A percentile compares a stretch with the other conserved stretches of the same genome.
phyloP scores from a whole-genome alignment of 2,797 vertebrate species.

The Takifugu rubripes region DNA sequence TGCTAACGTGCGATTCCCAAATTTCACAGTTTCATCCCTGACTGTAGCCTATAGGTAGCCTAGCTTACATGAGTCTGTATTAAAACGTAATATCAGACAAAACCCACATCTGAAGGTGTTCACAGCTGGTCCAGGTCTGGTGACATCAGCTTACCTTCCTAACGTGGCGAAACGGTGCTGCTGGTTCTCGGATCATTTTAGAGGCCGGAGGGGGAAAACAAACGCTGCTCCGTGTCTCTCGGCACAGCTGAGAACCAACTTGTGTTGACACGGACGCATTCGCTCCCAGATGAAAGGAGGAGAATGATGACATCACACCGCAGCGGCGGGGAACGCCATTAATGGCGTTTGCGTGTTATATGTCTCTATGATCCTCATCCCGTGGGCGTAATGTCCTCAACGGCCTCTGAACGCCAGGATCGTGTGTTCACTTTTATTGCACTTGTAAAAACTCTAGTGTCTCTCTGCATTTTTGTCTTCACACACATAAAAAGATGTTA shows the following conservation, averaged over 20 bases:
- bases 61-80: no score
- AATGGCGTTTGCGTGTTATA: slow-evolving; percentile 41
- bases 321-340: slow-evolving; percentile 27
- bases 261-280: slow-evolving; percentile 39
- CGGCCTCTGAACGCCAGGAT: slow-evolving; percentile 4
- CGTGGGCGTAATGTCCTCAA: slow-evolving; percentile 17
- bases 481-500: slow-evolving; percentile 9
- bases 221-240: slow-evolving; percentile 5
- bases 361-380: slow-evolving; percentile 25
- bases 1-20: no score
- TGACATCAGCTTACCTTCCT: slow-evolving; percentile 25
- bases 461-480: slow-evolving; percentile 11
- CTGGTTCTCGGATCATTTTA: slow-evolving; percentile 19
- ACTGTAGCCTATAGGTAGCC: no score
- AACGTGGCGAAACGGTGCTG: slow-evolving; percentile 36
- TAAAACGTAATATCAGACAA: no score
- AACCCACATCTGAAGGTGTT: no score
- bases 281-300: slow-evolving; percentile 36
- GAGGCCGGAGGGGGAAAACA: not conserved
- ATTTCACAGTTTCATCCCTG: no score
- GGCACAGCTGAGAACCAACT: slow-evolving; percentile 41
- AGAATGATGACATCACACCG: slow-evolving; percentile 28
- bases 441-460: slow-evolving; percentile 7
- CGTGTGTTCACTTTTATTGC: slow-evolving; percentile 4
- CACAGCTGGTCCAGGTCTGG: no score